Conservation (phyloP, 2,888 invertebrate genomes). For the Parnassius mnemosyne region DNA sequence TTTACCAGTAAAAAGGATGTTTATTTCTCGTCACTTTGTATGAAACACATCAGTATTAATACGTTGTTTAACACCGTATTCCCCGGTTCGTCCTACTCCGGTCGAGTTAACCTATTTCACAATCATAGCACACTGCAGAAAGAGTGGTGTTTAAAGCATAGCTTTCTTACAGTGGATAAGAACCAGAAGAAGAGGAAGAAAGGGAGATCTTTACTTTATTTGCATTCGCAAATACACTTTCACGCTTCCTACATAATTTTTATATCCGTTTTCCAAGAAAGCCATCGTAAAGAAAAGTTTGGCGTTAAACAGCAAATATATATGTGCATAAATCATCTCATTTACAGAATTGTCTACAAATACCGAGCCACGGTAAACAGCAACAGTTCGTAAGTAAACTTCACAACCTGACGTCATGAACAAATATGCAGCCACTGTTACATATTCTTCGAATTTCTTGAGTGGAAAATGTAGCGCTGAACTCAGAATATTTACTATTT, state of each 20-base stretch:
- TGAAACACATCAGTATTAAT: too few relatives aligned
- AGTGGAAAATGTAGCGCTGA: conserved; percentile 1
- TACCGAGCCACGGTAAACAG: conserved; percentile 27
- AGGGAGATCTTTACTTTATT: too few relatives aligned
- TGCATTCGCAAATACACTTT: too few relatives aligned
- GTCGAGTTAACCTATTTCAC: too few relatives aligned
- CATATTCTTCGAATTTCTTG: conserved; percentile 26
- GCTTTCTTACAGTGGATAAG: too few relatives aligned
- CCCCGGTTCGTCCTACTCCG: too few relatives aligned
- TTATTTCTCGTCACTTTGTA: too few relatives aligned
- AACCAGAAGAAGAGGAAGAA: too few relatives aligned
- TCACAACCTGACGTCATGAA: conserved; percentile 27
- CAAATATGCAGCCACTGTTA: conserved; percentile 28
- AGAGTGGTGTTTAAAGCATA: too few relatives aligned
- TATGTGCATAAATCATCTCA: conserved; percentile 22
- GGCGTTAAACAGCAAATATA: conserved; percentile 8
- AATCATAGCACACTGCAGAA: too few relatives aligned
- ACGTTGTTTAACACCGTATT: too few relatives aligned
- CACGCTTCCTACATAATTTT: background rate
- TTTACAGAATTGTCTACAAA: conserved; percentile 18
- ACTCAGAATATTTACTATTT: background rate
- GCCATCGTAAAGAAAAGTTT: conserved; percentile 1
- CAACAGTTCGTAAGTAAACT: conserved; percentile 20
- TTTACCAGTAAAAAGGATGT: too few relatives aligned
- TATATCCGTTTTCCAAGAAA: conserved; percentile 8